phyloP scores from a whole-genome alignment of 1,140 invertebrate species.

The Brachionus rotundiformis region DNA sequence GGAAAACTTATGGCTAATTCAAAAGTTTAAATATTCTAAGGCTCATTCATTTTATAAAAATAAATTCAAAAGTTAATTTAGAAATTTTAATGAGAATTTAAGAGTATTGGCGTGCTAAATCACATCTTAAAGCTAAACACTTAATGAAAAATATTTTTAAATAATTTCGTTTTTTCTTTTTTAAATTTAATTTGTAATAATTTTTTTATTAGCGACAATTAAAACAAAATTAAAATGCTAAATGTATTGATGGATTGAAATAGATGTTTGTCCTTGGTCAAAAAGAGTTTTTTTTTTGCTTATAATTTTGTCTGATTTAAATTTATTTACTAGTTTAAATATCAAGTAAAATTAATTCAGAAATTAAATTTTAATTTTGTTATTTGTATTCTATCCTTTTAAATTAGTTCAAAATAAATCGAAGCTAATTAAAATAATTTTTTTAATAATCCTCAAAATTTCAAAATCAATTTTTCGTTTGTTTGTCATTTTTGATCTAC shows the following conservation, averaged over 20 bases:
- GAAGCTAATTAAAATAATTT: too few species aligned
- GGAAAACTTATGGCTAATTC: conserved; percentile 43
- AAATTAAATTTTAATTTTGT: background rate
- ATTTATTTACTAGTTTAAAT: background rate
- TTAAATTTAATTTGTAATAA: conserved; percentile 13
- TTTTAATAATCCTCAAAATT: too few species aligned
- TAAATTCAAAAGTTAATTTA: background rate
- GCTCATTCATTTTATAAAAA: background rate
- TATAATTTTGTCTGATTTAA: background rate
- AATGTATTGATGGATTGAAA: conserved; percentile 8
- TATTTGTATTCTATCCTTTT: too few species aligned
- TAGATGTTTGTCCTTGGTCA: conserved; percentile 6
- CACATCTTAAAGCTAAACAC: background rate
- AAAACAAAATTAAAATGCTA: background rate
- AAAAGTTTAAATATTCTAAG: conserved; percentile 39
- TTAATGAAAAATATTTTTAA: background rate
- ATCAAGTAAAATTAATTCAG: background rate
- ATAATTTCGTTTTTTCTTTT: background rate
- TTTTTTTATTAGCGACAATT: background rate
- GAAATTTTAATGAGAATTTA: background rate
- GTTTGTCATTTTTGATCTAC: too few species aligned
- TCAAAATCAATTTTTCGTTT: too few species aligned
- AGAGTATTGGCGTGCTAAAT: conserved; percentile 11
- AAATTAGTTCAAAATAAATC: too few species aligned
- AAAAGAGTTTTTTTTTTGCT: background rate